phyloP scores from a whole-genome alignment of 2,113 vertebrate genomes.

The Zapus hudsonius region DNA sequence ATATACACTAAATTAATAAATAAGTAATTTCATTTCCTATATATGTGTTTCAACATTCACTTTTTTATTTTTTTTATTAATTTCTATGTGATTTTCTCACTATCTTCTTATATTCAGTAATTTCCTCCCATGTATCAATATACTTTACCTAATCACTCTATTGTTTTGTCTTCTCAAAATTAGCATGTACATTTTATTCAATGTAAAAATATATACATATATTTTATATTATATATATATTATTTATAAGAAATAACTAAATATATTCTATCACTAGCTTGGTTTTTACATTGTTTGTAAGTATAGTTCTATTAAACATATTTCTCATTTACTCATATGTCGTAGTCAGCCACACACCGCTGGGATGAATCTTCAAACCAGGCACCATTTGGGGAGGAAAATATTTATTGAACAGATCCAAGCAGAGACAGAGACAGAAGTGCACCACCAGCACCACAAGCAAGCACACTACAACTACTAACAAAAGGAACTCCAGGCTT shows the following conservation, averaged over 20 bases:
- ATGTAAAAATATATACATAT: background rate
- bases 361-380: too few relatives aligned
- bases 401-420: too few relatives aligned
- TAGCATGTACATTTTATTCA: background rate
- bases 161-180: background rate
- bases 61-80: background rate
- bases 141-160: background rate
- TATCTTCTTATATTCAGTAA: constrained; percentile 3
- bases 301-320: background rate
- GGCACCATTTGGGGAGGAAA: too few relatives aligned
- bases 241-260: background rate
- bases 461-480: too few relatives aligned
- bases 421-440: too few relatives aligned
- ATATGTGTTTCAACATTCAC: background rate
- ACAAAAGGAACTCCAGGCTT: too few relatives aligned
- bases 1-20: too few relatives aligned
- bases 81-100: background rate
- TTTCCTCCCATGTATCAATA: background rate
- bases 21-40: background rate
- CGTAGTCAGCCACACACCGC: too few relatives aligned
- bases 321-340: background rate
- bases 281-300: background rate
- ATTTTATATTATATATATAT: background rate
- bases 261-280: background rate
- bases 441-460: too few relatives aligned